phyloP scores from a whole-genome alignment of 1,140 invertebrate species.

The Calliopsis andreniformis region DNA sequence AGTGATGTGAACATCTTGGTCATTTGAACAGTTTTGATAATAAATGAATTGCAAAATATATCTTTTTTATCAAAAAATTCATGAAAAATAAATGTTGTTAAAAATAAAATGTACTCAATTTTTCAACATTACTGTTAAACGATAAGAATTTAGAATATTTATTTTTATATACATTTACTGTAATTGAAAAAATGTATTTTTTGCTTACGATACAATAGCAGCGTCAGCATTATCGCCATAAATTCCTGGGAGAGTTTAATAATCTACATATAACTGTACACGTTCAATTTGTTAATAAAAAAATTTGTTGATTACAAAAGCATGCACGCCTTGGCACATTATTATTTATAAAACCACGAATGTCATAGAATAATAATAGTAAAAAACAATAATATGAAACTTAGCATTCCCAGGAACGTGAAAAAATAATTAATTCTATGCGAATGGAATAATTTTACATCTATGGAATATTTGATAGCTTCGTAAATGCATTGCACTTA shows the following conservation, averaged over 20 bases:
- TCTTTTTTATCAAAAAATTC: neutral
- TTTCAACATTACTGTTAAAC: slow-evolving; percentile 15
- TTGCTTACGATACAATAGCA: slow-evolving; percentile 32
- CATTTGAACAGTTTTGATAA: slow-evolving; percentile 18
- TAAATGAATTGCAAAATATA: neutral
- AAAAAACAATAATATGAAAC: neutral
- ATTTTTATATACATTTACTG: slow-evolving; percentile 33
- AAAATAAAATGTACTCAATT: slow-evolving; percentile 17
- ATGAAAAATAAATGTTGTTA: slow-evolving; percentile 8
- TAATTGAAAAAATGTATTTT: slow-evolving; percentile 38
- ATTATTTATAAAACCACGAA: slow-evolving; percentile 42
- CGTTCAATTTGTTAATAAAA: neutral
- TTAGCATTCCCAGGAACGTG: slow-evolving; percentile 42
- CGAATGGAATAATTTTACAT: slow-evolving; percentile 57
- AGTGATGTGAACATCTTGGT: neutral
- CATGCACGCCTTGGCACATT: slow-evolving; percentile 60
- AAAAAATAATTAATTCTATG: slow-evolving; percentile 28
- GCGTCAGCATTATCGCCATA: slow-evolving; percentile 39
- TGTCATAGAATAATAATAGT: slow-evolving; percentile 29
- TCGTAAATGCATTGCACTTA: slow-evolving; percentile 45
- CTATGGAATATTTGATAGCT: slow-evolving; percentile 48
- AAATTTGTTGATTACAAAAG: slow-evolving; percentile 42
- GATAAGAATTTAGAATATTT: slow-evolving; percentile 16
- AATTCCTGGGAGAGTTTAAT: slow-evolving; percentile 45
- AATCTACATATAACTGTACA: slow-evolving; percentile 24